Evolutionary conservation across 2,797 vertebrate genomes (phyloP).

Genomic region (Eulemur coronatus): DNA sequence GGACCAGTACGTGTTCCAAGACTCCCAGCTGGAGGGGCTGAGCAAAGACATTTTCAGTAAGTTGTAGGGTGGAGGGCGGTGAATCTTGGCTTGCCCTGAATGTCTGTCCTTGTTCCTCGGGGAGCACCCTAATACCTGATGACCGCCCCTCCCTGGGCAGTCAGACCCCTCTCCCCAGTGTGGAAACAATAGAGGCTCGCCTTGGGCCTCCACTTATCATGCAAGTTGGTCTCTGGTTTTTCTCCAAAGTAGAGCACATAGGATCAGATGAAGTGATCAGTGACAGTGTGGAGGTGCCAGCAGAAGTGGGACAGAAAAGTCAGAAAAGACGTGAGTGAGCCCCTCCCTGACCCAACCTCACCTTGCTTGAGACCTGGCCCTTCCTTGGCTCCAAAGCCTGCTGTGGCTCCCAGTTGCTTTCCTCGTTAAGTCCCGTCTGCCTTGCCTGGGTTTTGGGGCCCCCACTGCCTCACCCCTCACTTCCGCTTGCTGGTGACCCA

Average conservation of each 20-base stretch:
- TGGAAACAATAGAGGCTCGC: neutral
- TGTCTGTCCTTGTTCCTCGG: neutral
- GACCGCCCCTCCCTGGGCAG: neutral
- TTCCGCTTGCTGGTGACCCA: neutral
- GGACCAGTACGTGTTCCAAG: conserved; percentile 85
- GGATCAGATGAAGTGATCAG: conserved; percentile 72
- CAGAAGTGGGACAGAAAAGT: conserved; percentile 71
- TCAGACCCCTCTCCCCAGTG: neutral
- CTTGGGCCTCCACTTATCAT: neutral
- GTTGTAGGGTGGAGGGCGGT: neutral
- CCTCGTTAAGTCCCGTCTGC: neutral
- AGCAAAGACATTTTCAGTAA: conserved; percentile 85
- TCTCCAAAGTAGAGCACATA: conserved; percentile 71
- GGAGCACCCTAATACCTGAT: neutral
- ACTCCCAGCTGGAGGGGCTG: conserved; percentile 80
- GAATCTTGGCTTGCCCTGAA: neutral
- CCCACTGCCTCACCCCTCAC: neutral
- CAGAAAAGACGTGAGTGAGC: conserved; percentile 82
- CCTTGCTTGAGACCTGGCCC: neutral
- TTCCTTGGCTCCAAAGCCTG: neutral
- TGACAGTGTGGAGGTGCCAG: conserved; percentile 66
- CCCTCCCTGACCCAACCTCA: neutral
- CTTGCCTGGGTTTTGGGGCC: neutral
- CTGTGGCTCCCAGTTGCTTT: neutral
- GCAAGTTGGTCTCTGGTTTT: neutral